A percentile compares a stretch with the other conserved stretches of the same genome.
Evolutionary conservation across 92 coral and sea anemone genomes (phyloP).

Genomic region (Phymanthus crucifer): DNA sequence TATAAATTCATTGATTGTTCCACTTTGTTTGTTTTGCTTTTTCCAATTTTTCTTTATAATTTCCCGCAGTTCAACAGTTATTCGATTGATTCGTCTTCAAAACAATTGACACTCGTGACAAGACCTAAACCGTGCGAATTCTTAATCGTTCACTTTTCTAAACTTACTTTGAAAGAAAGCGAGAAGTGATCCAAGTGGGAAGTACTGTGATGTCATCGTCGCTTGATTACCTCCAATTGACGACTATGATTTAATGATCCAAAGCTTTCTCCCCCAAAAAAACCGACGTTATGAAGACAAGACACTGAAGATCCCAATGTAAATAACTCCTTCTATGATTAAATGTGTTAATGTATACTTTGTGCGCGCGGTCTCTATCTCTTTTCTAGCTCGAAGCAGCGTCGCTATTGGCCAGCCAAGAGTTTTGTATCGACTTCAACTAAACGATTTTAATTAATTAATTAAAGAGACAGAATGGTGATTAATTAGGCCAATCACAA

Average conservation of each 20-base stretch:
- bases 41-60: background rate
- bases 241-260: conserved; percentile 4
- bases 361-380: background rate
- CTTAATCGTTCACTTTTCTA: background rate
- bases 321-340: background rate
- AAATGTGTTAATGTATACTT: conserved; percentile 6
- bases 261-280: background rate
- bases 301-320: background rate
- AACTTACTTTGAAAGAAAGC: background rate
- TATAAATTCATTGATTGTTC: conserved; percentile 23
- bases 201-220: conserved; percentile 1
- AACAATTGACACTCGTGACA: background rate
- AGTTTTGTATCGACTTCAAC: conserved; percentile 87
- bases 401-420: conserved; percentile 68
- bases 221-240: conserved; percentile 10
- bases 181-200: background rate
- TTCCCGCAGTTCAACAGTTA: conserved; percentile 18
- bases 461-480: conserved; percentile 97
- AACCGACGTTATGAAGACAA: background rate
- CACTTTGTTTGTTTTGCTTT: conserved; percentile 4
- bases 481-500: conserved; percentile 99
- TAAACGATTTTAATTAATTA: conserved; percentile 99
- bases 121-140: background rate
- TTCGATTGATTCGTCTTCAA: background rate
- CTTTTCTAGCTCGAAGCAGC: conserved; percentile 36